A percentile compares a stretch with the other conserved stretches of the same genome.
These are phyloP conservation scores for Peromyscus nudipes DNA, from an alignment of 2,797 vertebrate species.

Conservation along the genomic window DNA sequence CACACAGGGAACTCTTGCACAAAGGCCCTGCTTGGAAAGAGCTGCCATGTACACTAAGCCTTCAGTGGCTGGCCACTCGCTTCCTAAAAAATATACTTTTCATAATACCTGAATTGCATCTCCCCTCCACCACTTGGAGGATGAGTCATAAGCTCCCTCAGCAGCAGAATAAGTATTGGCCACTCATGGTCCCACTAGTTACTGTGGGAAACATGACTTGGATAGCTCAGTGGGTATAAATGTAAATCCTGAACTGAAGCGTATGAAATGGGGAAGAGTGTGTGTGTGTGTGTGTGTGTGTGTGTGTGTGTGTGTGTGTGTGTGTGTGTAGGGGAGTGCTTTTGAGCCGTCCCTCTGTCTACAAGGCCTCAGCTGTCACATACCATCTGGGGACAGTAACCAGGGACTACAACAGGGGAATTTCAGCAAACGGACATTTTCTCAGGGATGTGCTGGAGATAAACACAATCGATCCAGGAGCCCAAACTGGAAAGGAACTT, in stretches of 20 bases:
- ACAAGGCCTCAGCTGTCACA: neutral
- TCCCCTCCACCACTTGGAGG: constrained; percentile 62
- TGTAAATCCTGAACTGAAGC: constrained; percentile 69
- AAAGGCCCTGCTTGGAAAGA: constrained; percentile 50
- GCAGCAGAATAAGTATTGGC: constrained; percentile 72
- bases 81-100: constrained; percentile 61
- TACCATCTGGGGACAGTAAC: neutral
- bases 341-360: constrained; percentile 43
- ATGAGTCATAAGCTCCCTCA: constrained; percentile 67
- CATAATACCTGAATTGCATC: constrained; percentile 70
- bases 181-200: constrained; percentile 68
- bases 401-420: neutral
- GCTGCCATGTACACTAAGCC: constrained; percentile 20
- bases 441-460: neutral
- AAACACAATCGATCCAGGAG: neutral
- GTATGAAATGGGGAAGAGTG: neutral
- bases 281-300: neutral
- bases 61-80: constrained; percentile 35
- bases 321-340: constrained; percentile 24
- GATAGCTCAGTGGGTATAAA: constrained; percentile 61
- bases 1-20: neutral
- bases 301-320: constrained; percentile 36
- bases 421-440: neutral
- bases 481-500: neutral
- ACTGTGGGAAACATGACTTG: constrained; percentile 78